Percentiles rank a stretch among this genome's conserved stretches.
These are phyloP conservation scores for Solenodon paradoxus DNA, from an alignment of 2,113 vertebrate genomes.

Conservation along the genomic window DNA sequence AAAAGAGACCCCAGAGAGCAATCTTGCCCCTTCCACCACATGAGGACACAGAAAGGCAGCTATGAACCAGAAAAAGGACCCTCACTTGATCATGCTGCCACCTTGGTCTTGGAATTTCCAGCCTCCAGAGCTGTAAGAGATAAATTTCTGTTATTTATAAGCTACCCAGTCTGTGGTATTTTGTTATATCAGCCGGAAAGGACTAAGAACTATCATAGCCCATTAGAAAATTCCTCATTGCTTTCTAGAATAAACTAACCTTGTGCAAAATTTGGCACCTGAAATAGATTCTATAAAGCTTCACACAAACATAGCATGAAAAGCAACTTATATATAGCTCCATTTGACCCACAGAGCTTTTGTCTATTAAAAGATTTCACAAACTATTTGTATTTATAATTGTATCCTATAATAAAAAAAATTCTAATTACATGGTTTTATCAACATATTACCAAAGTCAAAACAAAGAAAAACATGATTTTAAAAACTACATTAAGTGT, in stretches of 20 bases:
- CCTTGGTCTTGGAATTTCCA: background rate
- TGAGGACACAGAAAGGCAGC: background rate
- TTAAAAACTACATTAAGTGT: background rate
- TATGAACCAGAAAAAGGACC: background rate
- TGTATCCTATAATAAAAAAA: constrained; percentile 10
- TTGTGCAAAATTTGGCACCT: background rate
- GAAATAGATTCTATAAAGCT: background rate
- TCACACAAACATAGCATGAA: background rate
- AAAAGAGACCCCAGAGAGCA: background rate
- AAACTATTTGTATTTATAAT: constrained; percentile 1
- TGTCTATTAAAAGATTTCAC: background rate
- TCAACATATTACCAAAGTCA: constrained; percentile 27
- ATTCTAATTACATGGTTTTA: background rate
- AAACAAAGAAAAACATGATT: constrained; percentile 15
- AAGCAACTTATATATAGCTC: background rate
- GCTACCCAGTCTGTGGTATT: background rate
- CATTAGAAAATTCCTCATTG: background rate
- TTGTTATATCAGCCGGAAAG: background rate
- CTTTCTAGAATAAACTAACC: background rate
- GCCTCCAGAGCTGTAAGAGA: background rate
- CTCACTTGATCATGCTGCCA: background rate
- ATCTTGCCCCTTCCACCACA: background rate
- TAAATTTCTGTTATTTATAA: background rate
- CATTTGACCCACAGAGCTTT: background rate
- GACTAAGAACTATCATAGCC: background rate